Evolutionary conservation across 2,888 invertebrate genomes (phyloP), one percentile per base, ranked within the genome.

Genomic region (Drepanosiphum platanoidis): DNA sequence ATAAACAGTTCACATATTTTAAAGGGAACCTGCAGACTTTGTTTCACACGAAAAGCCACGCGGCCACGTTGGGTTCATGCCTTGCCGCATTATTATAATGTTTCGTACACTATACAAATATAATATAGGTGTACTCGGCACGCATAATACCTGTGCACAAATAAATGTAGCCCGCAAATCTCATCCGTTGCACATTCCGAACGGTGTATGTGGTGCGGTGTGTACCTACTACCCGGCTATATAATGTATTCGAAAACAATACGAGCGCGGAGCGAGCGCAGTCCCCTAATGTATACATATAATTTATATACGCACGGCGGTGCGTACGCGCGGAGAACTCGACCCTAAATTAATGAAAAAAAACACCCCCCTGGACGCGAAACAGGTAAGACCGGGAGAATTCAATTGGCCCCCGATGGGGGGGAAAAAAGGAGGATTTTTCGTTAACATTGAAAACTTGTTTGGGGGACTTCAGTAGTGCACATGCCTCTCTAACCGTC

Each of bases 361-460:
- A 36, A 77, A 61, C 68, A 52, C 70, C 78, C 70, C 78, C 64
- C 42, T 22, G 42, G 61, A 34, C 27, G 30, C 30, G 58, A 82
- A 82, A 82, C 81, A 82, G 81, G 81, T 82, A 82, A 82, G n/a
- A 81, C 81, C 71, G 15, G 71, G 81, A 39, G 81, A 82, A 61
- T 72, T 82, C 81, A n/a, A 61, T 81, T n/a, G 71, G 8, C 39
- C 46, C n/a, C 36, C 22, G 34, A 7, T 34, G 30, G 11, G 11
- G 22, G 61, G 18, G 22, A 32, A 15, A 34, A n/a, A 39, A 42
- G 22, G 75, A 15, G 36, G 1, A 13, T 22, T 81, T 78, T 81
- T 71, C 39, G 71, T 39, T 36, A 58, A 27, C 30, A 7, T 61
- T 32, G 58, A n/a, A 42, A 72, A 71, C 61, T 82, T 3, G 71